Evolutionary conservation across 2,888 invertebrate species (phyloP), one percentile per base, ranked within the genome.

Genomic region (Esperia sulphurella): DNA sequence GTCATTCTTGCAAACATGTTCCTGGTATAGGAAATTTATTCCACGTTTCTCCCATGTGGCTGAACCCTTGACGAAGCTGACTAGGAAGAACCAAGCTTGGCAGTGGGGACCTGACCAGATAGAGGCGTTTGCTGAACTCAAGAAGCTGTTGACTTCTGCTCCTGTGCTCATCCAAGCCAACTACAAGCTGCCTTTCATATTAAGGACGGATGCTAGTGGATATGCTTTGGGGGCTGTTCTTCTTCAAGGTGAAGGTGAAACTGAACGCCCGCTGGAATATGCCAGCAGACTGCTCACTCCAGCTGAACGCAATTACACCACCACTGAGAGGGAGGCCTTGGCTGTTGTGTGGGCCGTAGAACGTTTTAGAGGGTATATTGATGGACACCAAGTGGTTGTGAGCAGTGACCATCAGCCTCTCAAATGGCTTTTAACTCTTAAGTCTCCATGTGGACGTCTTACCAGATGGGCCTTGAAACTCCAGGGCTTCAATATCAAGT

Each of bases 391-490:
- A 59, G 29, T 57, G 68, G 54, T 54, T 0, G 58, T 87, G 0
- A 51, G 59, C 2, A 79, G 72, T 0, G 85, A 87, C 54, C 87
- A 85, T 53, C 75, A 77, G 54, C 77, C 86, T 0, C 59, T 91
- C 8, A 64, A 63, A 44, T 87, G 83, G 79, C 52, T 90, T 6
- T 53, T 73, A 49, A 55, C 61, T 3, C 37, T 82, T 5, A 79
- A 81, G 50, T 64, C 80, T 7, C 75, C 76, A 0, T 63, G 68
- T n/a, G 80, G 81, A 9, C 50, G 85, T 31, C 52, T 90, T 0
- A 75, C 74, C 0, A 53, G 86, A 37, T 90, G 86, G 89, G 75
- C 77, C 0, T 41, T 88, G 8, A 50, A 59, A 9, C 49, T 90
- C 0, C 76, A 82, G 53, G 52, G 62, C 2, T 83, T 66, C 50